Evolutionary conservation across 2,113 vertebrate genomes (phyloP), one percentile per base, ranked within the genome.

Genomic region (Thryonomys swinderianus): DNA sequence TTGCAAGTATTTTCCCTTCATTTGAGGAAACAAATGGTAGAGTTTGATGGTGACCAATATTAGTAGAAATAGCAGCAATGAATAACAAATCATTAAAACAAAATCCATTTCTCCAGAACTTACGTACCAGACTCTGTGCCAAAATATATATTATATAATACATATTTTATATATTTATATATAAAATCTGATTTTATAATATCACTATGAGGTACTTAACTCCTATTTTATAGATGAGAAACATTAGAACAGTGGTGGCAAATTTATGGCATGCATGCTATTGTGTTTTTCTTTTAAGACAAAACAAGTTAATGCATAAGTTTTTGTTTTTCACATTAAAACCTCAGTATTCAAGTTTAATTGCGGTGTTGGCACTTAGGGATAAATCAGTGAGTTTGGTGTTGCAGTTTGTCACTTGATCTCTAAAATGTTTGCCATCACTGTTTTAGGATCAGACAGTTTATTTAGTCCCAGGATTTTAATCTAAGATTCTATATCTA

Each of bases 151-250:
- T 51, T 51, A 51, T 51, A 51, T 51, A 51, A 51, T 51, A 51
- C 10, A 51, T 51, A 51, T 51, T 51, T 7, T 51, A 51, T 51
- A 51, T 51, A 51, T 51, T 7, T 51, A 51, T 51, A 53, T 92
- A 59, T 61, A 88, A 40, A 34, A 11, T 34, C 30, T 85, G 90
- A 66, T 85, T 92, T 88, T 86, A 37, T 80, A 61, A 71, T 90
- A 76, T 93, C 59, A 21, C 53, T 91, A 61, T 53, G 45, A 73
- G n/a, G 27, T 21, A 88, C 81, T 90, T 95, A 27, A 59, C 85
- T 1, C 74, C 25, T 53, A 81, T 55, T 84, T 91, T 91, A 89
- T 94, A 83, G 45, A 71, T 94, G 45, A 93, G 84, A 91, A 91
- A 90, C n/a, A 23, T 79, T 76, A 73, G 37, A 17, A 73, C 4